phyloP scores from a whole-genome alignment of 1,140 invertebrate species.

The Drosophila sproati region DNA sequence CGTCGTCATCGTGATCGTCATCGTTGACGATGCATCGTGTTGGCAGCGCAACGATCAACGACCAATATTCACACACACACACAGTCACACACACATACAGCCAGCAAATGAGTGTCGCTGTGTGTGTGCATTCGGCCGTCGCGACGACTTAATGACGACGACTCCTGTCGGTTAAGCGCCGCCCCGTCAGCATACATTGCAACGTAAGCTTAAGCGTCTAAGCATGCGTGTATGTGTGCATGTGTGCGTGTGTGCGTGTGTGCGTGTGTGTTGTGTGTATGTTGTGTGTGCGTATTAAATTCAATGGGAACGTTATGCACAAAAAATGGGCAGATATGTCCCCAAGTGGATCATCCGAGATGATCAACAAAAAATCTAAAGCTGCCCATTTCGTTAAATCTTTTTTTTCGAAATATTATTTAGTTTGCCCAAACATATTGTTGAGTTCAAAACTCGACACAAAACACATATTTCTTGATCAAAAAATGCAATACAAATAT shows the following conservation, averaged over 20 bases:
- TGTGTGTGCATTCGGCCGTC: not conserved
- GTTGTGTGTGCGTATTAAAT: conserved; percentile 1
- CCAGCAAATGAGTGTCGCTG: conserved; percentile 6
- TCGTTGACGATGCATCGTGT: conserved; percentile 4
- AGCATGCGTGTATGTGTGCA: not conserved
- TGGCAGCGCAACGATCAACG: conserved; percentile 37
- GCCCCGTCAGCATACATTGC: conserved; percentile 31
- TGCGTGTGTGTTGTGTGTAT: no score
- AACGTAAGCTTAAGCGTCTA: conserved; percentile 17
- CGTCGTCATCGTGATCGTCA: not conserved
- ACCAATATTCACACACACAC: conserved; percentile 14
- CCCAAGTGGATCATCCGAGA: not conserved
- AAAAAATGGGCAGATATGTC: not conserved
- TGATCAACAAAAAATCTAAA: not conserved
- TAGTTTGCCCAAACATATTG: no score
- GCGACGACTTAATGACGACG: conserved; percentile 11
- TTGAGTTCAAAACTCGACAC: no score
- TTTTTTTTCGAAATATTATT: no score
- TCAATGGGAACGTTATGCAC: not conserved
- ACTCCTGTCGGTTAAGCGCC: conserved; percentile 42
- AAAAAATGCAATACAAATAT: no score
- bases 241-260: not conserved
- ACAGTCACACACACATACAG: conserved; percentile 29
- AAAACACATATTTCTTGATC: no score
- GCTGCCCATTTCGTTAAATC: no score